phyloP scores from a whole-genome alignment of 2,888 invertebrate species.

The Caenorhabditis wallacei region DNA sequence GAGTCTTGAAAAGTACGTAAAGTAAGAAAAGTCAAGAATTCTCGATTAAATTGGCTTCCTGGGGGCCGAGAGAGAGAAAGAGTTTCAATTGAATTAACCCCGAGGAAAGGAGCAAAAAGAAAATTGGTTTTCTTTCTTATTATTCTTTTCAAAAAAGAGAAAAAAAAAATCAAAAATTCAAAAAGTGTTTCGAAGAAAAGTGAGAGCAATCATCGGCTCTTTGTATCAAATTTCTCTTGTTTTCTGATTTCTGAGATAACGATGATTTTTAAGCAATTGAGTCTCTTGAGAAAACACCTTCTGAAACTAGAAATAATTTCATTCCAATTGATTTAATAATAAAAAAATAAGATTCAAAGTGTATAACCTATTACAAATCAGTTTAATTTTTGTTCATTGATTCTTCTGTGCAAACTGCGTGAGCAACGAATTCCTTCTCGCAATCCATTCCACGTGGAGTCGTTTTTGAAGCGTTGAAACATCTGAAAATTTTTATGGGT shows the following conservation, averaged over 20 bases:
- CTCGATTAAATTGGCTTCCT: conserved; percentile 22
- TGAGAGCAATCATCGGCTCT: background rate
- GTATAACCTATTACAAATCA: background rate
- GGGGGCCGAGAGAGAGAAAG: too few species aligned
- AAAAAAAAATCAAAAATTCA: conserved; percentile 25
- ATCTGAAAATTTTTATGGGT: conserved; percentile 65
- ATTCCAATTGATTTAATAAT: conserved; percentile 2
- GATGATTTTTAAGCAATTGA: background rate
- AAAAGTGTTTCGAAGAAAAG: conserved; percentile 37
- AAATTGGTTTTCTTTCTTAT: background rate
- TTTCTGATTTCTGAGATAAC: conserved; percentile 11
- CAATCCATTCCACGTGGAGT: conserved; percentile 67
- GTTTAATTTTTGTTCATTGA: background rate
- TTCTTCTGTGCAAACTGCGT: conserved; percentile 56
- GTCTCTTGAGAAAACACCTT: too few species aligned
- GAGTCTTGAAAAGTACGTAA: conserved; percentile 10
- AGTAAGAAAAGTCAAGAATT: conserved; percentile 20
- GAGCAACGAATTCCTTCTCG: conserved; percentile 60
- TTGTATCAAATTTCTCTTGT: conserved; percentile 27
- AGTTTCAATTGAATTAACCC: conserved; percentile 23
- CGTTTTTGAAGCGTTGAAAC: conserved; percentile 64
- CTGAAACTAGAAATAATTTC: too few species aligned
- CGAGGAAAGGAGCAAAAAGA: background rate
- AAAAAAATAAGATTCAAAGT: background rate
- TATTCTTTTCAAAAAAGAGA: background rate